Evolutionary conservation across 2,797 vertebrate species (phyloP).

Genomic region (Anolis apletophallus): DNA sequence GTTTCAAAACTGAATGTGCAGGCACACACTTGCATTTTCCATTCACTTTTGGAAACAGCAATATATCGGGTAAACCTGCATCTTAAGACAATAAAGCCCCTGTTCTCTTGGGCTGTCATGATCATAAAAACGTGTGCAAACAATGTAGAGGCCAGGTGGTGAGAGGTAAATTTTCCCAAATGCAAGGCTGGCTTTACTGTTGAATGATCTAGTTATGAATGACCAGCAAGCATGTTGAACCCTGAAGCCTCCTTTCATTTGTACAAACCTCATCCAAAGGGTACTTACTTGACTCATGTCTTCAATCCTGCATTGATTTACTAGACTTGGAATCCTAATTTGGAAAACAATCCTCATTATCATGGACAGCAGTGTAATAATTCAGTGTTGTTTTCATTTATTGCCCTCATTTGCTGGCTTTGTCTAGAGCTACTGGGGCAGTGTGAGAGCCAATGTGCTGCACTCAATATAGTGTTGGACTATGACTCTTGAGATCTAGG

Average conservation of each 20-base stretch:
- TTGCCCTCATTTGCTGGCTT: too few species aligned
- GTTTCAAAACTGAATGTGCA: neutral
- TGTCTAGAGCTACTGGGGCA: too few species aligned
- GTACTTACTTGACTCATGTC: neutral
- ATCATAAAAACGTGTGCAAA: slow-evolving; percentile 3
- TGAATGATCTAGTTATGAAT: neutral
- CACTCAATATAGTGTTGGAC: too few species aligned
- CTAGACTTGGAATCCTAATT: too few species aligned
- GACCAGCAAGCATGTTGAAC: neutral
- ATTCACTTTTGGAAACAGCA: neutral
- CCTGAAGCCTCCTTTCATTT: neutral
- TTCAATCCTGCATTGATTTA: too few species aligned
- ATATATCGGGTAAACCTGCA: neutral
- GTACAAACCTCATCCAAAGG: neutral
- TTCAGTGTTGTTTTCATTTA: too few species aligned
- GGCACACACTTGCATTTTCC: neutral
- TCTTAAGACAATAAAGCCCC: slow-evolving; percentile 2
- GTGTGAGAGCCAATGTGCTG: too few species aligned
- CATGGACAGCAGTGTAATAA: too few species aligned
- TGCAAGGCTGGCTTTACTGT: neutral
- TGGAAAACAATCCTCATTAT: too few species aligned
- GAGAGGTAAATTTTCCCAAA: neutral
- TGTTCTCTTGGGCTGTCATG: neutral
- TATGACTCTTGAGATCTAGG: too few species aligned
- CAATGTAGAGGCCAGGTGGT: neutral